phyloP scores from a whole-genome alignment of 2,113 vertebrate genomes.

The Pedetes capensis region DNA sequence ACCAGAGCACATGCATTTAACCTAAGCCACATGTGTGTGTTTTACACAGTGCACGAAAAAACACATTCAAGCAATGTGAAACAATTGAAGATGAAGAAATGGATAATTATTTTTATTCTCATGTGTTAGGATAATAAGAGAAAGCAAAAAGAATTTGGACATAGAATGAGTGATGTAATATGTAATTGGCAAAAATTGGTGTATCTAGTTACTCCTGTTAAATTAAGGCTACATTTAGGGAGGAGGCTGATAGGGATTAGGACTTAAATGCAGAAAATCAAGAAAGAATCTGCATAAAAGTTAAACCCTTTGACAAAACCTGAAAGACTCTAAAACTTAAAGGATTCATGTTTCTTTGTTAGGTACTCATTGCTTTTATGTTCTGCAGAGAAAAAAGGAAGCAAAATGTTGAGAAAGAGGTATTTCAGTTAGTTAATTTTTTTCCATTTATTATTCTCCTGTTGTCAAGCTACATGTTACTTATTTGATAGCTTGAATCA shows the following conservation, averaged over 20 bases:
- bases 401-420: background rate
- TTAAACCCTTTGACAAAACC: background rate
- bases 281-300: background rate
- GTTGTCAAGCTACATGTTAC: background rate
- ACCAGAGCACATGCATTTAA: constrained; percentile 65
- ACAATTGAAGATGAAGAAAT: background rate
- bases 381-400: background rate
- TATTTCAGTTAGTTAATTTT: background rate
- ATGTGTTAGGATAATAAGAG: background rate
- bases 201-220: background rate
- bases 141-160: background rate
- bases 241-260: background rate
- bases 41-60: background rate
- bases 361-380: background rate
- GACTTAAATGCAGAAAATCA: background rate
- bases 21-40: constrained; percentile 56
- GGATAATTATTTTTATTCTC: background rate
- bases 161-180: background rate
- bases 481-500: background rate
- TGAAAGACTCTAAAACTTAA: background rate
- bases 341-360: background rate
- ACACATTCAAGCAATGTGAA: constrained; percentile 44
- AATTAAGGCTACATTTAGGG: background rate
- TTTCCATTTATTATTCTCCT: background rate
- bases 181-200: background rate